Evolutionary conservation across 2,888 invertebrate species (phyloP), one percentile per base, ranked within the genome.

Genomic region (Rhynchonema sp.): DNA sequence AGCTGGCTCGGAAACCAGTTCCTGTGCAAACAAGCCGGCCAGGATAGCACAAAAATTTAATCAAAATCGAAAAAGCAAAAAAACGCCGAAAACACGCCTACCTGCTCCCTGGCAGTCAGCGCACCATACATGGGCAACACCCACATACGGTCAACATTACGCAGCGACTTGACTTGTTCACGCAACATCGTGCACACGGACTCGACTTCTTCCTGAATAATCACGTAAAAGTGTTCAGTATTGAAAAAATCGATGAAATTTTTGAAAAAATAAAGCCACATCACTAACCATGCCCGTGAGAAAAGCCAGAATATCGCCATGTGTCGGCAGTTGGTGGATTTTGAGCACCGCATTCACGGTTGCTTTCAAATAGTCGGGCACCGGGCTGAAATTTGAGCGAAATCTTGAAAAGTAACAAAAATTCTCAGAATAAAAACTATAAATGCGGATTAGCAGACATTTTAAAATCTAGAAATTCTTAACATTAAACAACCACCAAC

Each of bases 71-170:
- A 13, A 38, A 38, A 38, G 9, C 38, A 13, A 20, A 38, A 38
- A 38, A 38, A 38, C 38, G 20, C 13, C 20, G 38, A 1, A n/a
- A n/a, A n/a, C n/a, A 2, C 17, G n/a, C 29, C 1, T 26, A 66
- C 66, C 59, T 66, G 67, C 58, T 67, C 66, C 56, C 60, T 78
- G 52, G 86, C 83, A 0, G 90, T 84, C 61, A 96, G 76, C 38
- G 87, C 85, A 1, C 91, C 92, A 73, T 96, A 91, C 84, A 96
- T 84, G 0, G 92, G 86, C n/a, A 89, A 73, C 2, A 87, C 80
- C 63, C 81, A 75, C 46, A 72, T 30, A 30, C 64, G 63, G 60
- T 72, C 70, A 46, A 60, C 61, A 58, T 68, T 65, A 55, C 64
- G 60, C 46, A 70, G 60, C 25, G 49, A 58, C 28, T 62, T 60